Evolutionary conservation across 64 coral and sea anemone genomes (phyloP), one percentile per base, ranked within the genome.

Genomic region (Montipora efflorescens): DNA sequence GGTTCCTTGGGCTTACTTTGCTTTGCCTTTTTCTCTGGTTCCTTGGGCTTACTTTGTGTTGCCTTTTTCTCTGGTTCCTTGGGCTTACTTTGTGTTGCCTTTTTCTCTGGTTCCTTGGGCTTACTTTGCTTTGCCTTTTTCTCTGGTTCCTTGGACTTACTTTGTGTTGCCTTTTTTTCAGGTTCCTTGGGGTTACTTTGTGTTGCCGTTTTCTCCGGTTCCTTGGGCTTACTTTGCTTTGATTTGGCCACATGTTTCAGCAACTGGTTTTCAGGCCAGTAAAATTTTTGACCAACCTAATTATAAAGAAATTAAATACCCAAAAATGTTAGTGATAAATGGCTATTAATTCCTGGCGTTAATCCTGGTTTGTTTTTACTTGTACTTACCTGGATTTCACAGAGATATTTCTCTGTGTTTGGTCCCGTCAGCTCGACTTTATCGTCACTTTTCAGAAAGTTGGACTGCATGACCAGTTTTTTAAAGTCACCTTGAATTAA

Each of bases 401-500:
- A 15, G 67, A 70, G 67, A 70, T 3, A 70, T 70, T 70, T 10
- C 14, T 70, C 14, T 20, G 67, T 13, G 67, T 70, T 19, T 13
- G 67, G 67, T 70, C 67, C 67, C 8, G 67, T 70, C 14, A 70
- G 14, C 67, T 70, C 14, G 1, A 70, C 14, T 70, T 70, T 70
- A 15, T 70, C 67, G 14, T 70, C 16, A 70, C 9, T 70, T 15
- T 70, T 70, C 67, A 70, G 67, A 70, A 70, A 70, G 67, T 70
- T 70, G 8, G 67, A 70, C 67, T 70, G 67, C 67, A 70, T 70
- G 14, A 70, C 67, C 8, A 70, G 67, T 15, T 70, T 70, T 70
- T 10, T 15, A 70, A 70, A 70, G 67, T 70, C 67, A 70, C 67
- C 67, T 70, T 70, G 9, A 70, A 70, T 70, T 70, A 70, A 70